A percentile compares a stretch with the other conserved stretches of the same genome.
These are phyloP conservation scores for Denticeps clupeoides DNA, from an alignment of 2,797 vertebrate genomes.

Conservation along the genomic window DNA sequence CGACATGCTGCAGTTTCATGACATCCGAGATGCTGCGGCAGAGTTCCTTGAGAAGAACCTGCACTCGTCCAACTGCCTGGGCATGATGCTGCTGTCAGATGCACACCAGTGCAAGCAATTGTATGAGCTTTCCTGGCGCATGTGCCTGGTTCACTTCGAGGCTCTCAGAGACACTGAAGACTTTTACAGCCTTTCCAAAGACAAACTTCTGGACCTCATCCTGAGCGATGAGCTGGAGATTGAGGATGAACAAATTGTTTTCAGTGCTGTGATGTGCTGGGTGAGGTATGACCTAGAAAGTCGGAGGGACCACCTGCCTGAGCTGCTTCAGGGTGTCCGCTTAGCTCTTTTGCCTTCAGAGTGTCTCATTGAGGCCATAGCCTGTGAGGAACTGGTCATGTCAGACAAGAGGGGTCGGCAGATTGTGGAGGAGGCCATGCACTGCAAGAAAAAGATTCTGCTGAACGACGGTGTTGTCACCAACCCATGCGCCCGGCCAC, in stretches of 20 bases:
- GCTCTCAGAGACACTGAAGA: conserved; percentile 76
- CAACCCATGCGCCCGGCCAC: conserved; percentile 79
- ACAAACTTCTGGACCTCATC: conserved; percentile 78
- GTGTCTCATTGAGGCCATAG: conserved; percentile 73
- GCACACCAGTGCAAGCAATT: conserved; percentile 87
- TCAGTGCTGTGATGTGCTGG: conserved; percentile 81
- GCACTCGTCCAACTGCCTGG: conserved; percentile 81
- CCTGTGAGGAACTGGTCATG: conserved; percentile 76
- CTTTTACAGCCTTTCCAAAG: conserved; percentile 79
- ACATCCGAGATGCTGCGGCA: conserved; percentile 78
- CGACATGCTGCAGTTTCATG: conserved; percentile 92
- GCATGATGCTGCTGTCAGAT: conserved; percentile 86
- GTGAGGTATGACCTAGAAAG: conserved; percentile 68
- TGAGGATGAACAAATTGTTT: conserved; percentile 83
- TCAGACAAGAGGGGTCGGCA: conserved; percentile 70
- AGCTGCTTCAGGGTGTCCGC: conserved; percentile 72
- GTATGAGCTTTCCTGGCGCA: conserved; percentile 82
- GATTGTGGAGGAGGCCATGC: conserved; percentile 81
- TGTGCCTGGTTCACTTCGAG: conserved; percentile 87
- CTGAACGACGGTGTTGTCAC: conserved; percentile 81
- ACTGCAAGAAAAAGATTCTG: conserved; percentile 79
- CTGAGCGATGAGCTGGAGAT: conserved; percentile 90
- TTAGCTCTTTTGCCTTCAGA: conserved; percentile 79
- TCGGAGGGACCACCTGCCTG: conserved; percentile 68
- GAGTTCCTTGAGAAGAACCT: conserved; percentile 90